Evolutionary conservation across 2,888 invertebrate species (phyloP).

Genomic region (Watsonalla cultraria): DNA sequence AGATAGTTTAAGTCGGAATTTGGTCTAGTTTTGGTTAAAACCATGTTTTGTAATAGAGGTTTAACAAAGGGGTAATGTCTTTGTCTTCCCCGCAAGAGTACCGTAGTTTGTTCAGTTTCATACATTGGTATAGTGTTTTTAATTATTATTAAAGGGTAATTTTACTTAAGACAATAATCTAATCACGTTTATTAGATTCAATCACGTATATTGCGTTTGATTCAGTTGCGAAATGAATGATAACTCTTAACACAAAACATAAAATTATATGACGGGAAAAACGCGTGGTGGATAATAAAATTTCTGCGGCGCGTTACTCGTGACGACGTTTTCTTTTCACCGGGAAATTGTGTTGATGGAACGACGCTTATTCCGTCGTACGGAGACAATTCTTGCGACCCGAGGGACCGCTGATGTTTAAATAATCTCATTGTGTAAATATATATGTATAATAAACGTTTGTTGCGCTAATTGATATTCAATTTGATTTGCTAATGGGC

Average conservation of each 20-base stretch:
- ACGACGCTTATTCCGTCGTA: slow-evolving; percentile 35
- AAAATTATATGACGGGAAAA: slow-evolving; percentile 29
- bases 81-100: too few species aligned
- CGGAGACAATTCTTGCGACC: slow-evolving; percentile 32
- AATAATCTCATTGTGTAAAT: slow-evolving; percentile 41
- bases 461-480: background rate
- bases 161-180: too few species aligned
- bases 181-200: too few species aligned
- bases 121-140: too few species aligned
- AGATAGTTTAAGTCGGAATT: too few species aligned
- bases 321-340: slow-evolving; percentile 32
- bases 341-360: slow-evolving; percentile 41
- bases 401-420: slow-evolving; percentile 43
- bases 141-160: too few species aligned
- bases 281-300: slow-evolving; percentile 35
- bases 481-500: background rate
- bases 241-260: slow-evolving; percentile 37
- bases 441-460: background rate
- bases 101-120: too few species aligned
- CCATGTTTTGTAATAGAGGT: too few species aligned
- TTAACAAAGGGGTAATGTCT: too few species aligned
- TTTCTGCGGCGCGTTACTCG: slow-evolving; percentile 31
- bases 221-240: slow-evolving; percentile 26
- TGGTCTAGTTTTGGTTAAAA: too few species aligned
- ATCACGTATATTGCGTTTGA: background rate